Evolutionary conservation across 2,797 vertebrate genomes (phyloP).

Genomic region (Acridotheres tristis): DNA sequence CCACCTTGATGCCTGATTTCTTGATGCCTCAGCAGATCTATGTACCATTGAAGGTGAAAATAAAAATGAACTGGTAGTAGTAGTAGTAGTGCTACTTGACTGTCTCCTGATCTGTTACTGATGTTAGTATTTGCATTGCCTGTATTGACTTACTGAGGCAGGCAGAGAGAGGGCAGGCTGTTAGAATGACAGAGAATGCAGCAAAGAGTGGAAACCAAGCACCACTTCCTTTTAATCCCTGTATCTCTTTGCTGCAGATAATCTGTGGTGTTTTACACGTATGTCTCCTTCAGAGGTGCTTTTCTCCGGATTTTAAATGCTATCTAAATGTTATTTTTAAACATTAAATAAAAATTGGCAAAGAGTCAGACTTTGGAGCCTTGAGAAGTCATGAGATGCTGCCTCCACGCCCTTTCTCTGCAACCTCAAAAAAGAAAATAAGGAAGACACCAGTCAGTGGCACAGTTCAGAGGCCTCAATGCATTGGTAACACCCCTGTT

Average conservation of each 20-base stretch:
- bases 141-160: background rate
- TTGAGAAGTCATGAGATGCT: background rate
- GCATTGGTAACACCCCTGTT: rapidly evolving
- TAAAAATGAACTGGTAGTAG: background rate
- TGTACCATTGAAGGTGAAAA: background rate
- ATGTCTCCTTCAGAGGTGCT: background rate
- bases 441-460: background rate
- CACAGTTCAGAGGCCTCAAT: rapidly evolving
- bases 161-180: background rate
- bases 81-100: background rate
- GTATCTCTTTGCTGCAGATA: background rate
- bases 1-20: background rate
- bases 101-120: background rate
- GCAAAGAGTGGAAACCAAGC: background rate
- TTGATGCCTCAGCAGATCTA: background rate
- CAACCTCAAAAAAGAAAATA: background rate
- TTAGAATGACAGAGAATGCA: background rate
- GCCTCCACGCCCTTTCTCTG: background rate
- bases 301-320: background rate
- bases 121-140: background rate
- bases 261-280: background rate
- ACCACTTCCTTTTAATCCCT: background rate
- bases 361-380: background rate
- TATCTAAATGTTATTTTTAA: background rate
- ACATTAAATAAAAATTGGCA: background rate